Evolutionary conservation across 2,113 vertebrate species (phyloP).

Genomic region (Plestiodon gilberti): DNA sequence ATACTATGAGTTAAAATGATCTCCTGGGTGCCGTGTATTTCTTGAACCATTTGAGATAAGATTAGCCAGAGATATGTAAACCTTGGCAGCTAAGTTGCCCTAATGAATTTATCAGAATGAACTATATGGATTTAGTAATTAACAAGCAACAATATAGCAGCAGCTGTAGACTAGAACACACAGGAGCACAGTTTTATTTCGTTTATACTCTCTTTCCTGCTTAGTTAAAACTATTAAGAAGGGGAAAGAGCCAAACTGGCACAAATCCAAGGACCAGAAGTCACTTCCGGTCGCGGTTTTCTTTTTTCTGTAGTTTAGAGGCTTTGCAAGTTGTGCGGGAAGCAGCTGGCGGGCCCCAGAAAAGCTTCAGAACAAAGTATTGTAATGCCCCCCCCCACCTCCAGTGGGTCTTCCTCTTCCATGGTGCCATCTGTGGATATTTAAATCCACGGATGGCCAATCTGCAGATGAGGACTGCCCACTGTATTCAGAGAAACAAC

Average conservation of each 20-base stretch:
- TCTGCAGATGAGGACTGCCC: too few species aligned
- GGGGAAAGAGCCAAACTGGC: background rate
- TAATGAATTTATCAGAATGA: background rate
- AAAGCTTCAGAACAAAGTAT: too few species aligned
- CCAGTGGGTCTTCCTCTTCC: too few species aligned
- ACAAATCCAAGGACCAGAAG: too few species aligned
- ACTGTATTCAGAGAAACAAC: background rate
- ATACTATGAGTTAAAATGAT: background rate
- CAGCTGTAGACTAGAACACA: background rate
- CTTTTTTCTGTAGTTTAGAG: too few species aligned
- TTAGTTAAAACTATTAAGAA: background rate
- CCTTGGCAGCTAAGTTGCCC: background rate
- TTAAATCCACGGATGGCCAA: too few species aligned
- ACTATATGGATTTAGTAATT: background rate
- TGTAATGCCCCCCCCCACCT: too few species aligned
- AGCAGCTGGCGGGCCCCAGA: too few species aligned
- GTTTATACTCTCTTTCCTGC: background rate
- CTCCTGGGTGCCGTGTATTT: background rate
- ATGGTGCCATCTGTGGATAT: too few species aligned
- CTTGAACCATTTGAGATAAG: background rate
- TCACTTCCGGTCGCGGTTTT: too few species aligned
- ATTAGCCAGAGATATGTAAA: background rate
- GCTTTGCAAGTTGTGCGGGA: too few species aligned
- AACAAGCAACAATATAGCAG: background rate
- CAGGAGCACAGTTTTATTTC: background rate